Base-by-base conservation (phyloP, 2,113 vertebrate species). In the Scopus umbretta region DNA sequence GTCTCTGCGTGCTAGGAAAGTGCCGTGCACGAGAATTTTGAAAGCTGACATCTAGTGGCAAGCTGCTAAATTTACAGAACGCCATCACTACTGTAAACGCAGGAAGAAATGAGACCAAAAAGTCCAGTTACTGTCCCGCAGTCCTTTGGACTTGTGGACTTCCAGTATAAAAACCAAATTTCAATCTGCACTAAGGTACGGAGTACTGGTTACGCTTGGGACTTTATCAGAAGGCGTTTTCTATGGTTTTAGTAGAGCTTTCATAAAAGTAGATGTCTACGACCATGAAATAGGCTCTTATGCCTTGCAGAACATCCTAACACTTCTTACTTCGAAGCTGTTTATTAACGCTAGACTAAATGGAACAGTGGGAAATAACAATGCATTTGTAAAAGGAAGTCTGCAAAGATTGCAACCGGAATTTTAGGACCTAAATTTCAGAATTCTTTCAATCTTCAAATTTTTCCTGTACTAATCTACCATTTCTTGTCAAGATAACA, bases 141-240 rank as follows among this genome's bases (percentile, higher is more conserved):
- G 32, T 18, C 29, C 58, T 8, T 65, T n/a, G n/a, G n/a, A n/a
- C n/a, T n/a, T n/a, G n/a, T n/a, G n/a, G n/a, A n/a, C n/a, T n/a
- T n/a, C n/a, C n/a, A n/a, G n/a, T n/a, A n/a, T n/a, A n/a, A n/a
- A n/a, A n/a, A n/a, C n/a, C n/a, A n/a, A n/a, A n/a, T n/a, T n/a
- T n/a, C n/a, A n/a, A 0, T 50, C 34, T 81, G 19, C 49, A 10
- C 6, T 26, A n/a, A 65, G 13, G 32, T 1, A 2, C 0, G 8
- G 32, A 38, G 19, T 27, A 1, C 12, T n/a, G 0, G 29, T 55
- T 11, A 10, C 43, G 23, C 40, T 16, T 70, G 26, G 16, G 59
- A 15, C 45, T 80, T 67, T 3, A 29, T 25, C 61, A 45, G 2
- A 8, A 50, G 38, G 13, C 7, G 2, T 3, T 42, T 79, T 50